phyloP scores from a whole-genome alignment of 2,797 vertebrate genomes.

The Fundulus diaphanus region DNA sequence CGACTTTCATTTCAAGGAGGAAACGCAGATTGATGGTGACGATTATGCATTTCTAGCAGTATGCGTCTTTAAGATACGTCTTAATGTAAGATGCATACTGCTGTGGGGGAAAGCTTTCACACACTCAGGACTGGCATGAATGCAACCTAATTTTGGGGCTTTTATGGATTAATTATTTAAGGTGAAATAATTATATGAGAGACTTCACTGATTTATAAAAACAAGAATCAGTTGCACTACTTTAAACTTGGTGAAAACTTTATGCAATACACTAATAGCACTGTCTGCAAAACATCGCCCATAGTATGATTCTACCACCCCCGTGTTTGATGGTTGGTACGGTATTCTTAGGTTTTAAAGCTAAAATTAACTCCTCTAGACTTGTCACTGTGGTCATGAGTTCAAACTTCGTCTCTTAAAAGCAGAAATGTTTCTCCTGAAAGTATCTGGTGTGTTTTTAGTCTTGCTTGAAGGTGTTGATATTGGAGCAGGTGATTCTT shows the following conservation, averaged over 20 bases:
- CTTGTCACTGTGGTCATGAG: background rate
- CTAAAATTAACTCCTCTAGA: background rate
- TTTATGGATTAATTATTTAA: background rate
- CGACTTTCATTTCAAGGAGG: no score
- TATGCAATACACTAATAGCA: background rate
- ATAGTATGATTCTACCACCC: background rate
- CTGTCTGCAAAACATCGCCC: background rate
- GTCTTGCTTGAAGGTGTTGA: background rate
- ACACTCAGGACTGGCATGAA: background rate
- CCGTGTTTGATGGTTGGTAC: background rate
- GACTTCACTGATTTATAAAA: background rate
- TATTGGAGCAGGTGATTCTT: background rate
- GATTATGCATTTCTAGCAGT: background rate
- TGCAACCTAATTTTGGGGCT: background rate
- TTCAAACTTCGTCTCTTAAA: background rate
- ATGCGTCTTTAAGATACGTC: background rate
- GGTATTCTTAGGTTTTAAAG: background rate
- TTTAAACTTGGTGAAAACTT: background rate
- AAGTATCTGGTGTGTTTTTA: background rate
- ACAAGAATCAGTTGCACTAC: background rate
- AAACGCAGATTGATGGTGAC: no score
- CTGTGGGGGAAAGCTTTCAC: background rate
- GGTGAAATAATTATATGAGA: background rate
- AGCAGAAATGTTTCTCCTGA: no score
- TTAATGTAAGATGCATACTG: background rate